Base-by-base conservation (phyloP, 2,113 vertebrate species). In the Dendropsophus ebraccatus region DNA sequence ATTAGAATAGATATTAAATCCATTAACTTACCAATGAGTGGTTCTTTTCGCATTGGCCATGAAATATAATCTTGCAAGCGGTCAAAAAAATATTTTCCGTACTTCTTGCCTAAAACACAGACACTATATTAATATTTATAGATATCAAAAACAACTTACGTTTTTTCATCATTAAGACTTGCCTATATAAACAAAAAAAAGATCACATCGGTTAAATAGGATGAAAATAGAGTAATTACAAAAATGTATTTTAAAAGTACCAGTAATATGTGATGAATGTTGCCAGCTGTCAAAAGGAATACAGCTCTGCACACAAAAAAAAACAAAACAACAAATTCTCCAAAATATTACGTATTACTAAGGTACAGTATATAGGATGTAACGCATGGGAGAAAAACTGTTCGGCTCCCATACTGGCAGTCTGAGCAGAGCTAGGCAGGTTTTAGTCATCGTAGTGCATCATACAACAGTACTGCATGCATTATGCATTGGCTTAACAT, bases 1-100 rank as follows among this genome's bases (percentile, higher is more conserved):
- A 16, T 17, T 0, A 65, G 6, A 70, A 70, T 11, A 10, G 8
- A 76, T 49, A 0, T 10, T 10, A 74, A 65, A 5, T 49, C 21
- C 21, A 32, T 52, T 77, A 54, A 77, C 74, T 77, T 54, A 77
- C 74, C 74, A 54, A 77, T 52, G 8, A 77, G 74, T 32, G 74
- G 74, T 23, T 54, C 74, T 32, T 0, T 77, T 17, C 74, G 49
- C 28, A 4, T 16, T 11, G 49, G 74, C 14, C 47, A 77, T 32
- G 10, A 25, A 77, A 77, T 77, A 54, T 77, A 77, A 77, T 77
- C 74, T 77, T 77, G 14, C 47, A 77, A 54, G 8, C 49, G 4
- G n/a, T n/a, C 28, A 21, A 32, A 77, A 35, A 21, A 32, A 30
- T 11, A 4, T 54, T 50, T 77, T 30, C 49, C 25, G 54, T 19